Conservation (phyloP, 2,113 vertebrate genomes). For the Burhinus oedicnemus region DNA sequence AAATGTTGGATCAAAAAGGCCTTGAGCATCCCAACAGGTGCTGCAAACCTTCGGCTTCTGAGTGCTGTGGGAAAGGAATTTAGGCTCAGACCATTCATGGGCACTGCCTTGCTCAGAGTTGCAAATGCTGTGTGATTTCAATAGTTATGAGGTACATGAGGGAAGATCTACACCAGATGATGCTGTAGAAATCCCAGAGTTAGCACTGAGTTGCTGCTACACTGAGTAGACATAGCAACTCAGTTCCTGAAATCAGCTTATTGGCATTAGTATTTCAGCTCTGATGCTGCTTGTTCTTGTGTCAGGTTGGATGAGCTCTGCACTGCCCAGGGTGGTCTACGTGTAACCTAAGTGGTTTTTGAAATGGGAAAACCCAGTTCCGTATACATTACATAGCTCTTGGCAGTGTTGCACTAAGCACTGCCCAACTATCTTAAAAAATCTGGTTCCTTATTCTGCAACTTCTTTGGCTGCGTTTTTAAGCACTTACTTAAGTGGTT, state of each 20-base stretch:
- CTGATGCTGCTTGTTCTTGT: background rate
- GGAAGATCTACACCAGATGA: background rate
- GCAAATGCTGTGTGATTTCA: background rate
- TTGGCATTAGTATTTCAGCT: background rate
- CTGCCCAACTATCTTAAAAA: background rate
- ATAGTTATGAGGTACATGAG: background rate
- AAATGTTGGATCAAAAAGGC: background rate
- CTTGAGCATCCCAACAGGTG: background rate
- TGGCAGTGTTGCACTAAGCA: background rate
- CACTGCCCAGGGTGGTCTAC: background rate
- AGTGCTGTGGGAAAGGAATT: background rate
- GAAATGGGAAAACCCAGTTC: background rate
- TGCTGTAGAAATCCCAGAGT: background rate
- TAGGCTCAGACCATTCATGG: background rate
- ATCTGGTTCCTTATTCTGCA: background rate
- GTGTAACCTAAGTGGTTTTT: background rate
- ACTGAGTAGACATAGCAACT: background rate
- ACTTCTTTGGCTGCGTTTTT: background rate
- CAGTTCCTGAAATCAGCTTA: background rate
- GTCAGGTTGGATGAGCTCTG: background rate
- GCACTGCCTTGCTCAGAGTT: background rate
- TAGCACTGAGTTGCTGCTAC: background rate
- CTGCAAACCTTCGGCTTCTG: background rate
- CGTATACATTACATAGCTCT: background rate
- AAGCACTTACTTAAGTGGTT: background rate